Conservation (phyloP, 2,797 vertebrate genomes). For the Hybognathus amarus region DNA sequence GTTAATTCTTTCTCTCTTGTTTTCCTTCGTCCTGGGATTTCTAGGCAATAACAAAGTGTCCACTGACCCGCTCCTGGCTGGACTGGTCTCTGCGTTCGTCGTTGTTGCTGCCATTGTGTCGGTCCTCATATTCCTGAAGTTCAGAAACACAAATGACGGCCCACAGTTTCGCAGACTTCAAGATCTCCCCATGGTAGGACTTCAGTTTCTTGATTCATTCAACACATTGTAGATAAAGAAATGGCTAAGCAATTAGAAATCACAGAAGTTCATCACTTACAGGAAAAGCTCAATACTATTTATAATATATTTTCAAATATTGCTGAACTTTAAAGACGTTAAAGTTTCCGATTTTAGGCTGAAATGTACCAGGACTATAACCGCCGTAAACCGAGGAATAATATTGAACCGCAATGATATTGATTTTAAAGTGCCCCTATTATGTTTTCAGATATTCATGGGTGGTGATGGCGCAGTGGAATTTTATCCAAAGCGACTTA, state of each 20-base stretch:
- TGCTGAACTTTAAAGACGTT: background rate
- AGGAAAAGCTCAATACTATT: background rate
- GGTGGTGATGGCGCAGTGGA: too few relatives aligned
- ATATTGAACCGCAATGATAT: background rate
- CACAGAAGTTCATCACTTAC: background rate
- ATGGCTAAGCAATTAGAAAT: background rate
- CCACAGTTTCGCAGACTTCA: conserved; percentile 88
- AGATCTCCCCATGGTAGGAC: conserved; percentile 88
- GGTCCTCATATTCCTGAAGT: conserved; percentile 85
- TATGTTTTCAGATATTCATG: background rate
- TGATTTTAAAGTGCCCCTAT: background rate
- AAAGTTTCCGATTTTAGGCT: background rate
- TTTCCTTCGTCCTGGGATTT: background rate
- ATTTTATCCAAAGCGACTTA: too few relatives aligned
- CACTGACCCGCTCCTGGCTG: conserved; percentile 83
- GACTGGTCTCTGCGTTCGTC: conserved; percentile 85
- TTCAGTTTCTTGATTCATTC: background rate
- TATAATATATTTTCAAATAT: background rate
- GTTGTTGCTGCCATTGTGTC: conserved; percentile 82
- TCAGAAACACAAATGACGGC: conserved; percentile 78
- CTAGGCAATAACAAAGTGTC: conserved; percentile 43
- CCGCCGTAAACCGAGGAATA: background rate
- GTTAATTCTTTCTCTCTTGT: background rate
- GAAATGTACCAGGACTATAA: background rate
- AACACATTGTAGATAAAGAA: background rate